Base-by-base conservation (phyloP, 2,113 vertebrate genomes). In the Cairina moschata region DNA sequence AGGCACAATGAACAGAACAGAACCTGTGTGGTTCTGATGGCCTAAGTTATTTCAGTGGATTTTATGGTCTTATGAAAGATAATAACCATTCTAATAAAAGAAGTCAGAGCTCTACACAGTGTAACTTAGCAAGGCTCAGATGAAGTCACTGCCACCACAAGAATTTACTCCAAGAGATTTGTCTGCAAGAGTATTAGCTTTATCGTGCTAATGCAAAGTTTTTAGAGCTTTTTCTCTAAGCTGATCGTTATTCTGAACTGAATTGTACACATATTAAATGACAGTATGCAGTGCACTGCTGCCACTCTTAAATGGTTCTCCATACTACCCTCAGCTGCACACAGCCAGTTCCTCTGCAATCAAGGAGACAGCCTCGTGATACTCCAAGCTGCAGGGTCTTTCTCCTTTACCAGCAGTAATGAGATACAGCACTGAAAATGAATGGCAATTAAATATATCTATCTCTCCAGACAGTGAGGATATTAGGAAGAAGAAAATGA, bases 161-260 rank as follows among this genome's bases (percentile, higher is more conserved):
- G 23, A 11, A 55, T 84, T 74, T 67, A 81, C 68, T 81, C 48
- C 22, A 67, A 67, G 36, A 42, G 22, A 73, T 83, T n/a, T 80
- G 23, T 29, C 23, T 60, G 38, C 44, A 62, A 76, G 28, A 32
- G 29, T 75, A 34, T 31, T 31, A 38, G 25, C 32, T 88, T 77
- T 73, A 59, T 48, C 0, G 0, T 73, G n/a, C 2, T 76, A 76
- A 60, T 28, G 58, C 28, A 78, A 72, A 72, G 21, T 2, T 50
- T 86, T 58, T 52, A 52, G 44, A 75, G 22, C 15, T 67, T 74
- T 58, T 90, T 80, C 17, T 87, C 46, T 55, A 73, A 59, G 63
- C n/a, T 81, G 31, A 40, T 78, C 44, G 74, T 84, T 87, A 93
- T 74, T 84, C 50, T 81, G 86, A 78, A 65, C 80, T 36, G 17